A percentile compares a stretch with the other conserved stretches of the same genome.
Evolutionary conservation across 2,113 vertebrate species (phyloP).

Genomic region (Paramisgurnus dabryanus): DNA sequence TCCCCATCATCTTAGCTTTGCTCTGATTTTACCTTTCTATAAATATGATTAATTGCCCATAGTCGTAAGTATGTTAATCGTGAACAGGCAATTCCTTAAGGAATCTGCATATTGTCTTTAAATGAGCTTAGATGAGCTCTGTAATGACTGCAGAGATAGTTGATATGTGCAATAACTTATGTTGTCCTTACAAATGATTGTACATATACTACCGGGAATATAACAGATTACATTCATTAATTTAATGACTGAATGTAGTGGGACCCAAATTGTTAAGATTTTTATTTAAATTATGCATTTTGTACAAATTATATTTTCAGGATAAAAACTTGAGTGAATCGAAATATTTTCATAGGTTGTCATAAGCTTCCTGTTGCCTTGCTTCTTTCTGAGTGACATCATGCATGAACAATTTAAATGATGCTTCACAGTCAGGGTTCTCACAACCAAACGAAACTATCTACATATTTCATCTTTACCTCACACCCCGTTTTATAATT

Average conservation of each 20-base stretch:
- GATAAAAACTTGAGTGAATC: too few relatives aligned
- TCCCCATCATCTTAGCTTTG: conserved; percentile 66
- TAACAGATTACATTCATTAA: too few relatives aligned
- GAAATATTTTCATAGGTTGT: too few relatives aligned
- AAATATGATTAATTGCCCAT: conserved; percentile 65
- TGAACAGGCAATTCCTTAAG: conserved; percentile 59
- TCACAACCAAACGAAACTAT: conserved; percentile 69
- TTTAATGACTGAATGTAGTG: too few relatives aligned
- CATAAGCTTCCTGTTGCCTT: conserved; percentile 68
- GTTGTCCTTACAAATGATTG: background rate
- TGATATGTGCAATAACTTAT: background rate
- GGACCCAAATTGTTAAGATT: too few relatives aligned
- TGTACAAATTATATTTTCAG: background rate
- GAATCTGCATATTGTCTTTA: conserved; percentile 24
- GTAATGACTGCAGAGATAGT: background rate
- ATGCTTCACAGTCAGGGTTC: conserved; percentile 66
- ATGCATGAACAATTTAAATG: conserved; percentile 74
- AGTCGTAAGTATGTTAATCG: conserved; percentile 70
- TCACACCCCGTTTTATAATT: conserved; percentile 62
- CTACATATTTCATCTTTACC: conserved; percentile 73
- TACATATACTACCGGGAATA: too few relatives aligned
- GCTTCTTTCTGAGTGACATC: conserved; percentile 63
- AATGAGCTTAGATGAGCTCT: conserved; percentile 17
- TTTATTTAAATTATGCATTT: background rate
- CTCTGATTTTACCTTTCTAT: conserved; percentile 65